These are phyloP conservation scores for Nomada flava DNA, from an alignment of 2,888 invertebrate genomes.

Conservation along the genomic window DNA sequence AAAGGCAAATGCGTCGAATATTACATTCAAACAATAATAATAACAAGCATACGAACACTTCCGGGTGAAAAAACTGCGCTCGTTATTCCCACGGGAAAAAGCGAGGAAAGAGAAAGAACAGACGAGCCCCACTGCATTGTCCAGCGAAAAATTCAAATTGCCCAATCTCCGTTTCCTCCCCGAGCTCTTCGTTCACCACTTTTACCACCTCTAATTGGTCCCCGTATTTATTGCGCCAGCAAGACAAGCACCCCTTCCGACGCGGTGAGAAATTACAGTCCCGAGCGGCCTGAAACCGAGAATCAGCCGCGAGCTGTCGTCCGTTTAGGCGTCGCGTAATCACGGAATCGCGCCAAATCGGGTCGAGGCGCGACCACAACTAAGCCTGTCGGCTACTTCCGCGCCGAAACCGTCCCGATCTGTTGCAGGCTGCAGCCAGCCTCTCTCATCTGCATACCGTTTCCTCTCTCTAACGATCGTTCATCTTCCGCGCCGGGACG, in stretches of 20 bases:
- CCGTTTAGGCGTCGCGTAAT: conserved; percentile 25
- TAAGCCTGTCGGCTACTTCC: conserved; percentile 16
- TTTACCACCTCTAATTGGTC: conserved; percentile 1
- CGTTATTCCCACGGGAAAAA: no score
- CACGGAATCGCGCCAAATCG: conserved; percentile 54
- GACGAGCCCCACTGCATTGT: no score
- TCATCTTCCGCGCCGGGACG: conserved; percentile 64
- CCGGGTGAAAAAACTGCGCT: no score
- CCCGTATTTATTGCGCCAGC: conserved; percentile 1
- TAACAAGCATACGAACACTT: no score
- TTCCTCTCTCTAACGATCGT: conserved; percentile 71
- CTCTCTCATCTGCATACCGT: conserved; percentile 68
- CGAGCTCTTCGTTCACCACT: no score
- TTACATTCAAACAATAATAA: no score
- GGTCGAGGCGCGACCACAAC: conserved; percentile 37
- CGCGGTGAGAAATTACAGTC: conserved; percentile 5
- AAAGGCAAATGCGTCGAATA: no score
- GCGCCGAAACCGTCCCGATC: conserved; percentile 50
- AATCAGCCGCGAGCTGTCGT: background rate
- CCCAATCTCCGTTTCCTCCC: background rate
- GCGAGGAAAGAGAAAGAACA: no score
- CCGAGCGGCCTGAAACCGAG: background rate
- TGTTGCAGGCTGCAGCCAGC: conserved; percentile 5
- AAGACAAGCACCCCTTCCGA: no score
- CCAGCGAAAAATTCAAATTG: no score